Percentiles rank a stretch among this genome's conserved stretches.
phyloP scores from a whole-genome alignment of 2,797 vertebrate species.

The Heterohyrax brucei region DNA sequence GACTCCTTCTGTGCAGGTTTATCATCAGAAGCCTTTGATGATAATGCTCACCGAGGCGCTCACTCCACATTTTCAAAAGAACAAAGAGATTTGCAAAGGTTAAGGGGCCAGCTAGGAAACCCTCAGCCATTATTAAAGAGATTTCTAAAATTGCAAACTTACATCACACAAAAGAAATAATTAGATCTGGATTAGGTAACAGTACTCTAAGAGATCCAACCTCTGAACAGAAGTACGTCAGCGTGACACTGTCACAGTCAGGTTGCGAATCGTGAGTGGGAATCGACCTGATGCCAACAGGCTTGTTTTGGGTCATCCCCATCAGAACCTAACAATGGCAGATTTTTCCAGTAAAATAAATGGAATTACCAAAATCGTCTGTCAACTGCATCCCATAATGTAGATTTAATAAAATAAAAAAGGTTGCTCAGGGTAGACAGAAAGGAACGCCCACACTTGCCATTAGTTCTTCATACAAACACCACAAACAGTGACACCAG shows the following conservation, averaged over 20 bases:
- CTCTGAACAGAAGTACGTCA: background rate
- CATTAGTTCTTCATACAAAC: background rate
- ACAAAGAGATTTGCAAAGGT: background rate
- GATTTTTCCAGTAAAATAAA: background rate
- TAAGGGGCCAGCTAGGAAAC: background rate
- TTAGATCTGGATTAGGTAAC: background rate
- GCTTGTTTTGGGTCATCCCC: background rate
- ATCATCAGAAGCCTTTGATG: background rate
- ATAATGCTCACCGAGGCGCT: rapidly evolving
- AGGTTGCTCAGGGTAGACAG: no score
- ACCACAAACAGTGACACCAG: background rate
- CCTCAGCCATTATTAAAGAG: background rate
- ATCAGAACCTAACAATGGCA: background rate
- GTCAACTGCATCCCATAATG: background rate
- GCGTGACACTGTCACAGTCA: background rate
- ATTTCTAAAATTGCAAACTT: background rate
- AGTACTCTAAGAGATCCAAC: background rate
- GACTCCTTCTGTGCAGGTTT: background rate
- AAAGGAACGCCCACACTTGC: rapidly evolving
- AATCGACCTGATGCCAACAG: background rate
- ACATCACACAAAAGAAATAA: background rate
- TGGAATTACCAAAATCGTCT: background rate
- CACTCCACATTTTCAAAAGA: background rate
- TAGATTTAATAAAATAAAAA: no score
- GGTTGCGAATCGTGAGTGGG: no score